phyloP scores from a whole-genome alignment of 2,113 vertebrate species.

The Cyanoramphus novaezelandiae region DNA sequence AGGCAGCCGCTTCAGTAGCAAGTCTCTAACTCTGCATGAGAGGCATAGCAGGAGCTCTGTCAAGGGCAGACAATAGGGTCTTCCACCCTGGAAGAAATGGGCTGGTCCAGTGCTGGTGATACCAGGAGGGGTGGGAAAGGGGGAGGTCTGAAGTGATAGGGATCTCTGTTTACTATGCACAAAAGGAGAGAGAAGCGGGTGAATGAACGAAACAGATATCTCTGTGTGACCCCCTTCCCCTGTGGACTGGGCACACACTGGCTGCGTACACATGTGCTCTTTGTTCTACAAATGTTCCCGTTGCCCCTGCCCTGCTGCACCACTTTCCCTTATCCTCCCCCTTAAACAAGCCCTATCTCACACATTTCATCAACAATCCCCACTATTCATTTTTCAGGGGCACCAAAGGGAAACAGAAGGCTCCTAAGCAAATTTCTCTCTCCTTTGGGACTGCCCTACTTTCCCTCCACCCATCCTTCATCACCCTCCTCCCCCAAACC shows the following conservation, averaged over 20 bases:
- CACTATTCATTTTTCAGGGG: constrained; percentile 5
- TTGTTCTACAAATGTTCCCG: not conserved
- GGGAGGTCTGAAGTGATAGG: not conserved
- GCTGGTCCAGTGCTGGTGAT: not conserved
- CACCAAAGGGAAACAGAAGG: constrained; percentile 19
- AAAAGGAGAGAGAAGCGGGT: not conserved
- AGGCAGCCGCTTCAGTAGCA: constrained; percentile 4
- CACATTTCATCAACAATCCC: not conserved
- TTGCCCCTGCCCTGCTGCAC: not conserved
- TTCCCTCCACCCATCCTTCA: constrained; percentile 19
- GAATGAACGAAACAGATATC: not conserved
- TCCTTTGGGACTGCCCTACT: not conserved
- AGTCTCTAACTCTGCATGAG: not conserved
- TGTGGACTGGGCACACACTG: not conserved
- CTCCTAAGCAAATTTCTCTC: not conserved
- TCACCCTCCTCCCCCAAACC: constrained; percentile 20
- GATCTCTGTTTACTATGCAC: not conserved
- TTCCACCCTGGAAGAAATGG: not conserved
- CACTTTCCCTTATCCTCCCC: not conserved
- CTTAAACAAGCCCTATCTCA: not conserved
- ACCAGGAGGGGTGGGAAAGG: not conserved
- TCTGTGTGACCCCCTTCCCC: not conserved
- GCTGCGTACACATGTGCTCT: not conserved
- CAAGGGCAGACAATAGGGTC: not conserved
- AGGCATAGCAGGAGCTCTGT: not conserved